Base-by-base conservation (phyloP, 2,797 vertebrate genomes). In the Fringilla coelebs region DNA sequence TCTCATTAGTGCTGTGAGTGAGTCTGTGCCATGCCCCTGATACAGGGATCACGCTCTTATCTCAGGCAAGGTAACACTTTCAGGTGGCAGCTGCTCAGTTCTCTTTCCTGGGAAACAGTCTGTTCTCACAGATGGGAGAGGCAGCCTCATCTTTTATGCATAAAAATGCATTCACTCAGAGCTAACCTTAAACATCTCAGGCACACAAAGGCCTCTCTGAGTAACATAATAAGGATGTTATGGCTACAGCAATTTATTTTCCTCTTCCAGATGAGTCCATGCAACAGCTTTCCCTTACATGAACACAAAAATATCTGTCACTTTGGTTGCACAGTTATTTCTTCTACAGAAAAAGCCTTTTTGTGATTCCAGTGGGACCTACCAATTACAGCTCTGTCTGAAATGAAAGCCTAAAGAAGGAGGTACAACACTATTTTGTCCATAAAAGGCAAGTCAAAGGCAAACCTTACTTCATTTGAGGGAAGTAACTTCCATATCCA, bases 391-490 rank as follows among this genome's bases (percentile, higher is more conserved):
- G 38, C 20, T 77, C 22, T 31, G 11, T 3, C 26, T 55, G 54
- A 92, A 77, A 83, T 25, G 8, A 75, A 75, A 85, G 10, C 3
- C 2, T 48, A 17, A 52, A 65, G 17, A 65, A 85, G 17, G 77
- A 89, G 68, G 31, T 2, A 55, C 9, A 75, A 11, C 19, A 46
- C 3, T 11, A 3, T 45, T 58, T 55, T 38, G 11, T 38, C n/a
- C 32, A n/a, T 5, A 14, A 68, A 22, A 43, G 10, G 48, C 29
- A 81, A 73, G 65, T 20, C 36, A 41, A 89, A 90, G 46, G 41
- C 19, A 85, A 87, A 34, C 2, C 98, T 98, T 97, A 98, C 98
- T 98, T 98, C 92, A 97, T 93, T 91, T 98, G 98, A 79, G 98
- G 94, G 85, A 97, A 95, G 67, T 98, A 97, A 74, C 76, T 94